phyloP scores from a whole-genome alignment of 2,797 vertebrate genomes.

The Monodelphis domestica region DNA sequence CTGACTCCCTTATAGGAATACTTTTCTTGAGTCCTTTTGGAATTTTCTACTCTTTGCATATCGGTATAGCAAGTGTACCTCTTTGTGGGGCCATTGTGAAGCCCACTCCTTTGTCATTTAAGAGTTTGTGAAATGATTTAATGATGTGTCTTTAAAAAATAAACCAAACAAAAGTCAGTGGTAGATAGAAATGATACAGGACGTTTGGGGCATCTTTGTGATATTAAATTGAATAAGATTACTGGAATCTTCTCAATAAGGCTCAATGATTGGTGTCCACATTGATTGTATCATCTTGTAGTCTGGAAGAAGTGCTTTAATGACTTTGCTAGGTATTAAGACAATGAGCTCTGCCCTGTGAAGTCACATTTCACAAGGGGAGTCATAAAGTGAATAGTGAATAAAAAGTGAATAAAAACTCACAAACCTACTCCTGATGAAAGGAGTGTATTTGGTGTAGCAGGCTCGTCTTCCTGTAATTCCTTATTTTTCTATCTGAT shows the following conservation, averaged over 20 bases:
- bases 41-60: conserved; percentile 32
- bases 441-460: not conserved
- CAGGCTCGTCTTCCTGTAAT: not conserved
- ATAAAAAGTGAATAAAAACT: no score
- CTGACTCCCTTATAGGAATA: conserved; percentile 31
- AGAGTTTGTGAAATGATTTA: conserved; percentile 61
- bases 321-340: conserved; percentile 64
- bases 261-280: conserved; percentile 67
- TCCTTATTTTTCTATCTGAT: not conserved
- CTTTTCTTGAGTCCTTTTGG: conserved; percentile 60
- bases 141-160: conserved; percentile 58
- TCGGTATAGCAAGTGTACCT: conserved; percentile 59
- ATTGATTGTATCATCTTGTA: conserved; percentile 74
- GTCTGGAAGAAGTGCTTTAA: conserved; percentile 59
- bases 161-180: conserved; percentile 38
- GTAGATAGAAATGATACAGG: conserved; percentile 35
- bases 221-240: conserved; percentile 78
- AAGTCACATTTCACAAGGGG: conserved; percentile 55
- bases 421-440: conserved; percentile 7
- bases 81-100: conserved; percentile 54
- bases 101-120: conserved; percentile 62
- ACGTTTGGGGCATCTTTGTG: conserved; percentile 73
- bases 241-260: conserved; percentile 70
- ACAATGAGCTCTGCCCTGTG: conserved; percentile 53
- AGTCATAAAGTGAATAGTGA: conserved; percentile 46